phyloP scores from a whole-genome alignment of 2,113 vertebrate species.

The Paraplagusia blochii region DNA sequence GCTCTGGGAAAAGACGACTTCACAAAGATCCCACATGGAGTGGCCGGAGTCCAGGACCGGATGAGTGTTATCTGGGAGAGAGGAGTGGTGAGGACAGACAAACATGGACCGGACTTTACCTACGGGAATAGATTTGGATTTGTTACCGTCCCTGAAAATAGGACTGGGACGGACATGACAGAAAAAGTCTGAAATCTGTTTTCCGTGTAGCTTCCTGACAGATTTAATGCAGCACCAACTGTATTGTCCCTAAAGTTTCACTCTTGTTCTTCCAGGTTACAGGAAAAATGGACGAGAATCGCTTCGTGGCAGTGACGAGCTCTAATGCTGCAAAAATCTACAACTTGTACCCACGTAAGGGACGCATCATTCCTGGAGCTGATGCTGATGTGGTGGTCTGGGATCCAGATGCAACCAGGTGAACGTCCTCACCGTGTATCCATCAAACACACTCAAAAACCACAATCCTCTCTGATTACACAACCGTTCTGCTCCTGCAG shows the following conservation, averaged over 20 bases:
- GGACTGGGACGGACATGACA: too few species aligned
- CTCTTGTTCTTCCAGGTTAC: conserved; percentile 78
- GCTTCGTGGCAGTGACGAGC: conserved; percentile 94
- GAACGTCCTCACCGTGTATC: background rate
- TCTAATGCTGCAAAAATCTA: conserved; percentile 96
- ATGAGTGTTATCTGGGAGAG: conserved; percentile 98
- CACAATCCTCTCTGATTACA: background rate
- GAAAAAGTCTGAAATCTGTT: too few species aligned
- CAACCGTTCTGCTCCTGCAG: conserved; percentile 55
- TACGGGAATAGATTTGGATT: too few species aligned
- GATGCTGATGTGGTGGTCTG: conserved; percentile 94
- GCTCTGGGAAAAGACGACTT: conserved; percentile 98
- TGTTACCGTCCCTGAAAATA: too few species aligned
- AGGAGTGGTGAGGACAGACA: conserved; percentile 83
- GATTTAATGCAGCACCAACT: background rate
- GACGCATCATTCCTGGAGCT: conserved; percentile 90
- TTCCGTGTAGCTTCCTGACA: too few species aligned
- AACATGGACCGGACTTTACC: background rate
- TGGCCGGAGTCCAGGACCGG: conserved; percentile 92
- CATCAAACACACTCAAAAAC: background rate
- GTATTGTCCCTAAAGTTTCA: background rate
- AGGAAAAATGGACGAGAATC: conserved; percentile 98
- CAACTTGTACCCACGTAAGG: conserved; percentile 96
- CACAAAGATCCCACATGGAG: conserved; percentile 96
- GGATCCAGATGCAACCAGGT: conserved; percentile 84